Conservation (phyloP, 2,888 invertebrate species). For the Phyto melanocephala region DNA sequence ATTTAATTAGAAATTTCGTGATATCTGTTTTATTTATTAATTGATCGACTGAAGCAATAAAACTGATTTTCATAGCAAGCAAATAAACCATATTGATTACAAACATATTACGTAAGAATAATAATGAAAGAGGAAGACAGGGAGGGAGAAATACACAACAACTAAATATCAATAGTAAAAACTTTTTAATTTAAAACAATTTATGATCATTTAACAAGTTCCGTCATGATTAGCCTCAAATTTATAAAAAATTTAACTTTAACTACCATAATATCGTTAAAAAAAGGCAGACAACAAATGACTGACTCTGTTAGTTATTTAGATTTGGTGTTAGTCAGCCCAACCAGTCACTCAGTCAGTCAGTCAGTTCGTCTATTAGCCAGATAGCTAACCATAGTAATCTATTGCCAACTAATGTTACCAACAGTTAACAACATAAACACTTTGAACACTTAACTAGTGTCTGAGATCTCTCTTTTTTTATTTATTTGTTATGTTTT, state of each 20-base stretch:
- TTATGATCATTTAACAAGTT: constrained; percentile 64
- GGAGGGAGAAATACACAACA: neutral
- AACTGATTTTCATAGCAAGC: neutral
- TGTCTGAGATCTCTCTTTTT: constrained; percentile 31
- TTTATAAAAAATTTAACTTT: constrained; percentile 16
- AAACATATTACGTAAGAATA: constrained; percentile 4
- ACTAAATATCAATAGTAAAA: constrained; percentile 46
- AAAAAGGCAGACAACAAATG: constrained; percentile 1
- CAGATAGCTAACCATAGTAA: constrained; percentile 43
- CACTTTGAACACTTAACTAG: constrained; percentile 57
- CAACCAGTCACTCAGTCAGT: neutral
- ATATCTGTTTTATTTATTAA: constrained; percentile 10
- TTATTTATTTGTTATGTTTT: neutral
- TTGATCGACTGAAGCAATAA: neutral
- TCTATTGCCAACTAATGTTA: constrained; percentile 57
- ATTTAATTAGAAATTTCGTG: constrained; percentile 6
- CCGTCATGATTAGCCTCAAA: constrained; percentile 46
- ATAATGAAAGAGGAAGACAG: neutral
- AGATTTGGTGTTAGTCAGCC: neutral
- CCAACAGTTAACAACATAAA: constrained; percentile 63
- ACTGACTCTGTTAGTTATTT: neutral
- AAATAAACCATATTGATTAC: constrained; percentile 19
- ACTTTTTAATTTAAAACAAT: constrained; percentile 63
- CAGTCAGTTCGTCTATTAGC: constrained; percentile 33
- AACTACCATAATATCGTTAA: constrained; percentile 9